Conservation (phyloP, 2,797 vertebrate species). For the Pantherophis vulpinus region DNA sequence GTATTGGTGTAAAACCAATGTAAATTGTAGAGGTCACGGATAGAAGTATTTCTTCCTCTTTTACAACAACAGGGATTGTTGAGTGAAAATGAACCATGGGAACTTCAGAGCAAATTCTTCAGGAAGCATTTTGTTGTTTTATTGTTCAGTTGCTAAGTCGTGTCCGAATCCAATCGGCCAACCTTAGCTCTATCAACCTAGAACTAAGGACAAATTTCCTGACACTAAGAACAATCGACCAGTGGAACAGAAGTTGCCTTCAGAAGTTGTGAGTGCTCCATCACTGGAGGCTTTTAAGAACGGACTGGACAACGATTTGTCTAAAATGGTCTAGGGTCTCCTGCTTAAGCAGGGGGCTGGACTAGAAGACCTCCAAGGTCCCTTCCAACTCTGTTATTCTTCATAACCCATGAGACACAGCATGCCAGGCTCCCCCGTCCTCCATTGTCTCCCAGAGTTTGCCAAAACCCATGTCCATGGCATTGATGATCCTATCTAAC, state of each 20-base stretch:
- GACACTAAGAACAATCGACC: background rate
- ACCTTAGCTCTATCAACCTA: background rate
- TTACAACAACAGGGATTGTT: background rate
- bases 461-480: too few species aligned
- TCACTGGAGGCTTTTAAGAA: background rate
- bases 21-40: background rate
- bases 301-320: background rate
- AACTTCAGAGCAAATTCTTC: background rate
- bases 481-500: too few species aligned
- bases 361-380: background rate
- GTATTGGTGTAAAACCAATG: background rate
- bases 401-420: too few species aligned
- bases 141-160: background rate
- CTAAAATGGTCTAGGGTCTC: background rate
- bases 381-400: background rate
- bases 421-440: too few species aligned
- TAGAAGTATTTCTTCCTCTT: background rate
- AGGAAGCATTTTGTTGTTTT: background rate
- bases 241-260: background rate
- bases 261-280: background rate
- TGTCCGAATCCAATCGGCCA: background rate
- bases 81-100: background rate
- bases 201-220: background rate
- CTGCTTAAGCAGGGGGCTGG: background rate
- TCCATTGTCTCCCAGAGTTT: too few species aligned